Evolutionary conservation across 1,140 invertebrate species (phyloP), one percentile per base, ranked within the genome.

Genomic region (Sinonovacula constricta): DNA sequence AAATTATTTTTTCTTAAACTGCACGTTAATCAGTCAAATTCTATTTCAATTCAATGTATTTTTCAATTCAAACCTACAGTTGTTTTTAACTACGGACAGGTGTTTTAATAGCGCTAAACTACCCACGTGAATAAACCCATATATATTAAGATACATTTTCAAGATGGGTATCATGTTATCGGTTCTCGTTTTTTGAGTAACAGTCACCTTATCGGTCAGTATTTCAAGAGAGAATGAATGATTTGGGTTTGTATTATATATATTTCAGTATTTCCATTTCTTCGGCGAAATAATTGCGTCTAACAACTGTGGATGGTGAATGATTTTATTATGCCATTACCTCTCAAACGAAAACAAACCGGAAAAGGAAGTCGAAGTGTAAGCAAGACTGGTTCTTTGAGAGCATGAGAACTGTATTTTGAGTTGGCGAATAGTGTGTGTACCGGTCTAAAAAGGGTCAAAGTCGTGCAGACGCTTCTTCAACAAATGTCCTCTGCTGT

Each of bases 291-390:
- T 14, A 34, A 62, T 62, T 62, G 22, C 22, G 59, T 3, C 31
- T 3, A 28, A 56, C n/a, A 56, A 18, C 15, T 53, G 34, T 4
- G 67, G 51, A 56, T 56, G n/a, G 12, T 33, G 0, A 22, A n/a
- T 4, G 24, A 26, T 33, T 24, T 59, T 39, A 10, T 54, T 15
- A 1, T 33, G 28, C 26, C 53, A 57, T 12, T 67, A 79, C 80
- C 70, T 81, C 30, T 36, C 66, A 57, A 53, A 36, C 59, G 24
- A 56, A 60, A 62, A 69, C 65, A 57, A 74, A 75, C 80, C 80
- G 80, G 80, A 81, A 81, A 81, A 81, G 80, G 80, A 81, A 81
- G 74, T 72, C 1, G 0, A 3, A 45, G n/a, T 0, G 22, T 66
- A n/a, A n/a, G n/a, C n/a, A n/a, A n/a, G n/a, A n/a, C n/a, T n/a